phyloP scores from a whole-genome alignment of 2,113 vertebrate species.

The Labeo rohita region DNA sequence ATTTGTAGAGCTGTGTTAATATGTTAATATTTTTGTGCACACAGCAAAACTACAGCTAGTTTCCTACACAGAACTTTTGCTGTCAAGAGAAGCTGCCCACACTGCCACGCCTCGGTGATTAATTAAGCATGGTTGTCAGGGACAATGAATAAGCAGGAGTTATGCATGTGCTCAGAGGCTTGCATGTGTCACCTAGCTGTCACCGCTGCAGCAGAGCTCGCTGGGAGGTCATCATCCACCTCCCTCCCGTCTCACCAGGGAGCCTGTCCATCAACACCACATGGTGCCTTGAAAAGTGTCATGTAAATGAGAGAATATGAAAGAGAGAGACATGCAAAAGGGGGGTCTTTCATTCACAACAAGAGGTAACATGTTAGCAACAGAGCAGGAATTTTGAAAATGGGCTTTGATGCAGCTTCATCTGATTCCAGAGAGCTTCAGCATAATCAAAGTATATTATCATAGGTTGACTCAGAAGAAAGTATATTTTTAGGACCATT shows the following conservation, averaged over 20 bases:
- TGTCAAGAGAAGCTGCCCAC: constrained; percentile 41
- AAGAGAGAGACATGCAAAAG: constrained; percentile 10
- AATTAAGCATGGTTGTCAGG: constrained; percentile 57
- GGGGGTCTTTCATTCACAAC: constrained; percentile 24
- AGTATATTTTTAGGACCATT: neutral
- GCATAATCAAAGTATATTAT: neutral
- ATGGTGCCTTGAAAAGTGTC: constrained; percentile 41
- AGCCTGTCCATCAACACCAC: constrained; percentile 54
- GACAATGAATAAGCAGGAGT: constrained; percentile 51
- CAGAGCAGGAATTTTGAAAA: neutral
- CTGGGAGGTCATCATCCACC: constrained; percentile 58
- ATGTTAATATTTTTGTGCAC: neutral
- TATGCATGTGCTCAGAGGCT: constrained; percentile 50
- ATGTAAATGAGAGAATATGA: constrained; percentile 50
- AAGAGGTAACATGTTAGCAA: neutral
- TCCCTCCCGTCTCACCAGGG: constrained; percentile 44
- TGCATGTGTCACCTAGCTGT: constrained; percentile 59
- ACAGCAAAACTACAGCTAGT: neutral
- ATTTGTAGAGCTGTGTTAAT: neutral
- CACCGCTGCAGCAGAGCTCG: constrained; percentile 45
- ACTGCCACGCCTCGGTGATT: constrained; percentile 35
- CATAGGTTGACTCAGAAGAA: neutral
- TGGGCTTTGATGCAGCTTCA: neutral
- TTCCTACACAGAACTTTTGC: constrained; percentile 21
- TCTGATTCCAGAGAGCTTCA: neutral